phyloP scores from a whole-genome alignment of 2,888 invertebrate species.

The Argyresthia albistria region DNA sequence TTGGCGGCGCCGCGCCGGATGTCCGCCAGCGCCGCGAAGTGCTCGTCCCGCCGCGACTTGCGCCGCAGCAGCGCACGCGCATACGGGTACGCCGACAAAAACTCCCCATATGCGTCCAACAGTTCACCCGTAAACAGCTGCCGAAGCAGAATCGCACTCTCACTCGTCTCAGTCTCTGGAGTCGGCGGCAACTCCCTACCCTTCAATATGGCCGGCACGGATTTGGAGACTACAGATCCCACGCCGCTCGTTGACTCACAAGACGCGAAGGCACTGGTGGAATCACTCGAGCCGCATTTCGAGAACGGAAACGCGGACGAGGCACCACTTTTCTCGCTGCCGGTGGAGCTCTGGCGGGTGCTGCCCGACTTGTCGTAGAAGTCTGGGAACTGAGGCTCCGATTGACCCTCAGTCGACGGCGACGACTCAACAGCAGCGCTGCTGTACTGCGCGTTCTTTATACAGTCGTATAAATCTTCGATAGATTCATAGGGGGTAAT shows the following conservation, averaged over 20 bases:
- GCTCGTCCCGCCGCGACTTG: slow-evolving; percentile 75
- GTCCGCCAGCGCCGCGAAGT: slow-evolving; percentile 77
- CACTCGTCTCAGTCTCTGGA: slow-evolving; percentile 37
- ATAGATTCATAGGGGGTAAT: slow-evolving; percentile 66
- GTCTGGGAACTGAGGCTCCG: slow-evolving; percentile 56
- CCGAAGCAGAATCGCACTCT: slow-evolving; percentile 58
- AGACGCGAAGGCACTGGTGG: slow-evolving; percentile 55
- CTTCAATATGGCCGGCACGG: slow-evolving; percentile 43
- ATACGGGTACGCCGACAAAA: slow-evolving; percentile 72
- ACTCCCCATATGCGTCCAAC: slow-evolving; percentile 78
- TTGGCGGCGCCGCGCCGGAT: slow-evolving; percentile 77
- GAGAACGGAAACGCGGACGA: slow-evolving; percentile 66
- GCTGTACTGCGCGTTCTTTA: slow-evolving; percentile 56
- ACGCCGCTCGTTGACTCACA: slow-evolving; percentile 63
- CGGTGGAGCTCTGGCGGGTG: slow-evolving; percentile 55
- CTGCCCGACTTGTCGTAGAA: slow-evolving; percentile 54
- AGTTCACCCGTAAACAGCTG: slow-evolving; percentile 77
- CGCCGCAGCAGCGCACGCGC: slow-evolving; percentile 75
- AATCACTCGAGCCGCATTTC: slow-evolving; percentile 64
- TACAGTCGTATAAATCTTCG: slow-evolving; percentile 64
- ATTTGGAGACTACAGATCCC: slow-evolving; percentile 46
- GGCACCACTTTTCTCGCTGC: slow-evolving; percentile 61
- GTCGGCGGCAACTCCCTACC: slow-evolving; percentile 51
- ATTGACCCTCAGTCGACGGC: slow-evolving; percentile 51
- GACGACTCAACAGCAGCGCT: slow-evolving; percentile 51